Conservation (phyloP, 2,797 vertebrate species). For the Spinus pinus region DNA sequence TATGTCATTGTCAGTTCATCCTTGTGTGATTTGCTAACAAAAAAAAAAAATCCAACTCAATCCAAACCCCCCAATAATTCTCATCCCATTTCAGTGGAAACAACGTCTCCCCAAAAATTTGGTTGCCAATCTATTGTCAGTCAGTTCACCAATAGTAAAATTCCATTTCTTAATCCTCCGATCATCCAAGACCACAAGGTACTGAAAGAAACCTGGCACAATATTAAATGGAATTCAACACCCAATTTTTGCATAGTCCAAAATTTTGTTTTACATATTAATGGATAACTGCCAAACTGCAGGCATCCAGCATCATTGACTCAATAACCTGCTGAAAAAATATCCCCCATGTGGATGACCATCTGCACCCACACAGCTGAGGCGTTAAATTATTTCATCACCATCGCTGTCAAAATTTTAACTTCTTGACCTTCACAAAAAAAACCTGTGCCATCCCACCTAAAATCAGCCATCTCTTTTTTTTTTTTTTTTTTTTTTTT, state of each 20-base stretch:
- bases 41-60: background rate
- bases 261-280: conserved; percentile 55
- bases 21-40: background rate
- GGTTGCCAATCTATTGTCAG: background rate
- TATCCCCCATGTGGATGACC: conserved; percentile 60
- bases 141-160: background rate
- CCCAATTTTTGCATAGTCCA: conserved; percentile 39
- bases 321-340: conserved; percentile 61
- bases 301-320: conserved; percentile 47
- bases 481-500: background rate
- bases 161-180: conserved; percentile 24
- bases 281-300: conserved; percentile 57
- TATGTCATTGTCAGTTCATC: background rate
- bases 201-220: conserved; percentile 30
- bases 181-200: background rate
- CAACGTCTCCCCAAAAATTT: background rate
- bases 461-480: background rate
- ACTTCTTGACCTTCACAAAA: conserved; percentile 57
- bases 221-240: conserved; percentile 43
- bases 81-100: background rate
- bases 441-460: background rate
- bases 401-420: conserved; percentile 30
- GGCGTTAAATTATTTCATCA: conserved; percentile 63
- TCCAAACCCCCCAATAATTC: background rate
- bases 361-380: conserved; percentile 63